A percentile compares a stretch with the other conserved stretches of the same genome.
Conservation (phyloP, 2,113 vertebrate genomes). For the Halcyon malimbica region DNA sequence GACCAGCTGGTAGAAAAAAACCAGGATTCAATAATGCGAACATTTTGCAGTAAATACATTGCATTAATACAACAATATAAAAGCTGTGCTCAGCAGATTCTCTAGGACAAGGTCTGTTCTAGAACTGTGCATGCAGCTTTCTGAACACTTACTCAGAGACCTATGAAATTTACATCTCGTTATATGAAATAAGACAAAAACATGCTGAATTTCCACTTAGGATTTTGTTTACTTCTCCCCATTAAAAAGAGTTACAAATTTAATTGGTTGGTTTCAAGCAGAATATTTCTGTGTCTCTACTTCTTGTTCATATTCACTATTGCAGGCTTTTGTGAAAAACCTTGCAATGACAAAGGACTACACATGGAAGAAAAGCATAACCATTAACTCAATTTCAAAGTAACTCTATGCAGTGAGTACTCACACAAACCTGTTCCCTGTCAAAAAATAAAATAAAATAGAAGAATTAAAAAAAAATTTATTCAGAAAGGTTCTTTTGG, state of each 20-base stretch:
- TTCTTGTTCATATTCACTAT: background rate
- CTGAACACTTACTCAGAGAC: background rate
- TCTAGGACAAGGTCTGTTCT: conserved; percentile 33
- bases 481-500: background rate
- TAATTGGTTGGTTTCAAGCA: background rate
- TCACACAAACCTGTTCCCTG: background rate
- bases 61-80: conserved; percentile 52
- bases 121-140: background rate
- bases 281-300: background rate
- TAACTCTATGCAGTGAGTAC: background rate
- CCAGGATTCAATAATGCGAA: conserved; percentile 19
- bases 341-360: background rate
- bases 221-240: background rate
- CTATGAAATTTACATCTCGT: background rate
- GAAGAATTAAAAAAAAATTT: background rate
- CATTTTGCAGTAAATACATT: conserved; percentile 70
- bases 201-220: background rate
- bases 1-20: conserved; percentile 23
- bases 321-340: background rate
- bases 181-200: background rate
- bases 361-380: background rate
- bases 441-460: background rate
- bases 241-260: background rate
- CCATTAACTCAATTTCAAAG: background rate
- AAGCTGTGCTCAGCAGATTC: conserved; percentile 42